Conservation (phyloP, 2,113 vertebrate genomes). For the Gambusia holbrooki region DNA sequence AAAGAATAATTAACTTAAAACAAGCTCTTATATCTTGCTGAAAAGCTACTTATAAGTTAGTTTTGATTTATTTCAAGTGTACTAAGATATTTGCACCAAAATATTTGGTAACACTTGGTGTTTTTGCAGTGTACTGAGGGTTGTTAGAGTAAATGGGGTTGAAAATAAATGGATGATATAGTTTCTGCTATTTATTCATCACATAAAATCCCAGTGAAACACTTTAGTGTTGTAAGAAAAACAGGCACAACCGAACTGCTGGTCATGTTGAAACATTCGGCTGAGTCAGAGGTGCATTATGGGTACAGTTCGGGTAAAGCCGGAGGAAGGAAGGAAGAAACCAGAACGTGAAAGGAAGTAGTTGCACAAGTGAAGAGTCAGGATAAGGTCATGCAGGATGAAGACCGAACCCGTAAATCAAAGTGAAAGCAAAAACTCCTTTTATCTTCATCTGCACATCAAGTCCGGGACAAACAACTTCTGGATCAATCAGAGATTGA, state of each 20-base stretch:
- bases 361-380: slow-evolving; percentile 33
- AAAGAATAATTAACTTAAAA: too few species aligned
- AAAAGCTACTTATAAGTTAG: too few species aligned
- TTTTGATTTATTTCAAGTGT: too few species aligned
- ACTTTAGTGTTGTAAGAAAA: not conserved
- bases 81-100: too few species aligned
- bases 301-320: slow-evolving; percentile 28
- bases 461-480: not conserved
- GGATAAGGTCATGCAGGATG: not conserved
- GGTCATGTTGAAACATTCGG: not conserved
- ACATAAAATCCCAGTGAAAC: not conserved
- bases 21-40: too few species aligned
- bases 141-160: not conserved
- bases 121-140: too few species aligned
- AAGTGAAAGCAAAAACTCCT: not conserved
- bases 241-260: not conserved
- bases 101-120: too few species aligned
- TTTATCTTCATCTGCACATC: not conserved
- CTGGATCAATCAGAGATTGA: slow-evolving; percentile 2
- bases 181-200: not conserved
- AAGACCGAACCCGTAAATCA: not conserved
- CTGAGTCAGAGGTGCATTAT: slow-evolving; percentile 9
- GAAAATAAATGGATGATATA: not conserved
- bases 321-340: not conserved
- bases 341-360: slow-evolving; percentile 27